phyloP scores from a whole-genome alignment of 2,797 vertebrate genomes.

The Saguinus oedipus region DNA sequence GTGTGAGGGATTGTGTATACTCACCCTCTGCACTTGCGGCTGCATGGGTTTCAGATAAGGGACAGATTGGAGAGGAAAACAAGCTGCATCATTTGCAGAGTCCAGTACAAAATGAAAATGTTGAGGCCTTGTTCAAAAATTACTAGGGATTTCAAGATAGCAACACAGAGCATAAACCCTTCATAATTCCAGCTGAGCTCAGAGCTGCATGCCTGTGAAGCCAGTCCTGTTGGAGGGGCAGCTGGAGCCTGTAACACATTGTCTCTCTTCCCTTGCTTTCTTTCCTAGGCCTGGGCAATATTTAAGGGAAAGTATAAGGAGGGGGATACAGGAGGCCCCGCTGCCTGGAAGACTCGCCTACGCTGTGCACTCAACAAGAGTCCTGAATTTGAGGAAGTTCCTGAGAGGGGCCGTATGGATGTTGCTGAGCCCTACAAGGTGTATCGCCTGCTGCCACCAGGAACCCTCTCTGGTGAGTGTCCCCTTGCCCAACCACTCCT shows the following conservation, averaged over 20 bases:
- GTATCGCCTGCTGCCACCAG: constrained; percentile 89
- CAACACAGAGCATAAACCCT: background rate
- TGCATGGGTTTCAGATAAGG: background rate
- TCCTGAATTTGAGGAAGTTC: constrained; percentile 89
- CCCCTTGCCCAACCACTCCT: background rate
- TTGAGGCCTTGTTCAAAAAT: background rate
- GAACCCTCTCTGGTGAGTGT: constrained; percentile 77
- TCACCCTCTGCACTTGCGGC: background rate
- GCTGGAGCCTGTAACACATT: no score
- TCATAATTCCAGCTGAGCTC: background rate
- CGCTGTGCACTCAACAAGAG: constrained; percentile 96
- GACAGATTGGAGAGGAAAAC: background rate
- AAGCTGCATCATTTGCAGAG: background rate
- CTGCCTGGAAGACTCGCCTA: constrained; percentile 92
- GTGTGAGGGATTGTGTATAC: background rate
- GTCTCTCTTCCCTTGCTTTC: background rate
- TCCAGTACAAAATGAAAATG: background rate
- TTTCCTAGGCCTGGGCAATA: constrained; percentile 89
- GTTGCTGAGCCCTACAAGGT: constrained; percentile 94
- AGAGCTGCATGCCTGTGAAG: rapidly evolving
- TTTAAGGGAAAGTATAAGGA: constrained; percentile 89
- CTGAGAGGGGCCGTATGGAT: constrained; percentile 88
- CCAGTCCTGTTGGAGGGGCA: background rate
- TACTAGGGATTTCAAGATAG: background rate
- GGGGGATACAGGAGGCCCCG: constrained; percentile 83